These are phyloP conservation scores for Drosophila mercatorum DNA, from an alignment of 2,888 invertebrate genomes.

Conservation along the genomic window DNA sequence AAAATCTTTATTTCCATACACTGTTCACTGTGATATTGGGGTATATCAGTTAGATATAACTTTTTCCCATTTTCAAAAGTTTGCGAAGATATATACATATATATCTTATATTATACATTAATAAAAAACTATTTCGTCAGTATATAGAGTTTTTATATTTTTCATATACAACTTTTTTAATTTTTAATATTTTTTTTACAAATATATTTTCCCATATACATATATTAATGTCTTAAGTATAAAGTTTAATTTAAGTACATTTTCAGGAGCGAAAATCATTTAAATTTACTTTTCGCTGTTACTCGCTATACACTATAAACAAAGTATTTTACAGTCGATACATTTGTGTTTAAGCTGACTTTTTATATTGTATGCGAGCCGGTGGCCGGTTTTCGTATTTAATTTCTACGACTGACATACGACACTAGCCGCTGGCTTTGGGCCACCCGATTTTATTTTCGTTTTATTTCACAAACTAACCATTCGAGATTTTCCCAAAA, in stretches of 20 bases:
- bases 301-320: no score
- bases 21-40: not conserved
- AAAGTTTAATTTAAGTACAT: no score
- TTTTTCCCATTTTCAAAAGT: not conserved
- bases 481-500: constrained; percentile 42
- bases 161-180: no score
- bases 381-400: constrained; percentile 45
- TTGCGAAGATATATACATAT: not conserved
- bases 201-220: no score
- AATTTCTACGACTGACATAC: constrained; percentile 62
- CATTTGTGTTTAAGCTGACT: not conserved
- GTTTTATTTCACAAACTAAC: not conserved
- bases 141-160: no score
- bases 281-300: no score
- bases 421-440: constrained; percentile 68
- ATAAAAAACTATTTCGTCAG: no score
- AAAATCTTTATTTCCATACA: constrained; percentile 10
- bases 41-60: not conserved
- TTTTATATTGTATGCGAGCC: constrained; percentile 5
- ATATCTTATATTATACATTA: no score
- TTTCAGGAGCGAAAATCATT: no score
- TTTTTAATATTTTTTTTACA: no score
- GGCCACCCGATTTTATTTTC: constrained; percentile 67
- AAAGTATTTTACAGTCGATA: not conserved
- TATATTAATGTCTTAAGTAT: no score